Evolutionary conservation across 1,140 invertebrate genomes (phyloP).

Genomic region (Camponotus vicinus): DNA sequence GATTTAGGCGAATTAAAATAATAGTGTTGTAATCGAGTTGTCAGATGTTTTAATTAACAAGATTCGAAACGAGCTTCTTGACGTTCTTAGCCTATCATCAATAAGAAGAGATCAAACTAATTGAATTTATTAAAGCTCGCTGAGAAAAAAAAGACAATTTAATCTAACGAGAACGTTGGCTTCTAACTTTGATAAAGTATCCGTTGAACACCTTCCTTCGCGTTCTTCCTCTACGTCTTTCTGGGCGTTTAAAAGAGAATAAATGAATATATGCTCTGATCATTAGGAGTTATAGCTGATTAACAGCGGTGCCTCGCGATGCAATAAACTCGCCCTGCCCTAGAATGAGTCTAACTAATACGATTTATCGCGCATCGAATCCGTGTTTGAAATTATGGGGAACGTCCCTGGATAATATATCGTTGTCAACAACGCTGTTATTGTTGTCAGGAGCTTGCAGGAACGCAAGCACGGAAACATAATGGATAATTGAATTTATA

Average conservation of each 20-base stretch:
- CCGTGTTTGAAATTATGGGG: slow-evolving; percentile 9
- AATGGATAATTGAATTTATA: slow-evolving; percentile 46
- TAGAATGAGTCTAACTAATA: slow-evolving; percentile 44
- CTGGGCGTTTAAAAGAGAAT: background rate
- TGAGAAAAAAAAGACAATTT: slow-evolving; percentile 9
- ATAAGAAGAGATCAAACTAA: background rate
- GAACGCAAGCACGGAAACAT: background rate
- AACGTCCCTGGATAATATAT: slow-evolving; percentile 18
- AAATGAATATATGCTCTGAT: slow-evolving; percentile 9
- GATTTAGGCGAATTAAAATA: background rate
- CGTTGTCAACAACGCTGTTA: slow-evolving; percentile 40
- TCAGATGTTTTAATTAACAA: background rate
- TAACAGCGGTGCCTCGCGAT: slow-evolving; percentile 18
- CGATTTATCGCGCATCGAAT: slow-evolving; percentile 44
- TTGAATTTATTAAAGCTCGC: slow-evolving; percentile 20
- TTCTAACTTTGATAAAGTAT: slow-evolving; percentile 26
- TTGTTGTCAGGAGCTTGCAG: background rate
- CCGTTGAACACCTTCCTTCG: background rate
- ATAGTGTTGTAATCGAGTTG: background rate
- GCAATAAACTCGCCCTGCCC: slow-evolving; percentile 21
- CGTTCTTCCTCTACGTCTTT: background rate
- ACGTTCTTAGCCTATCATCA: background rate
- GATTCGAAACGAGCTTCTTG: background rate
- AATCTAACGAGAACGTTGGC: slow-evolving; percentile 24
- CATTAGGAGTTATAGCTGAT: slow-evolving; percentile 52